Base-by-base conservation (phyloP, 2,888 invertebrate species). In the Epirrhoe alternata region DNA sequence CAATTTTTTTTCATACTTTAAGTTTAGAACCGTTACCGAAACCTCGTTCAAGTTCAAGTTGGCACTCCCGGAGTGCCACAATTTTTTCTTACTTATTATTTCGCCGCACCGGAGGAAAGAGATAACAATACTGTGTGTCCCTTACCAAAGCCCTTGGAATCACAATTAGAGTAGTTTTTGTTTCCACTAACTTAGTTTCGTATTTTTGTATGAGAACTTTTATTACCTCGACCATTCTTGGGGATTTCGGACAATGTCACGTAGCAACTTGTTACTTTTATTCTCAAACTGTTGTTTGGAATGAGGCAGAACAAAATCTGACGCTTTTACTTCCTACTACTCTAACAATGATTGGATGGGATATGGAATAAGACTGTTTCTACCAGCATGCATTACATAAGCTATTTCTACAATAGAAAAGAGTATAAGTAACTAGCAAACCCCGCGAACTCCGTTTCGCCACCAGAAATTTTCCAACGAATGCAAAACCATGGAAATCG, bases 161-260 rank as follows among this genome's bases (percentile, higher is more conserved):
- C 38, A 42, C 12, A 42, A 42, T 42, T 42, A 42, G 38, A 42
- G 38, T 42, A 3, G 38, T 30, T 51, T 30, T 31, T 30, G 51
- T 51, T 50, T 30, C 51, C 30, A 24, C 30, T 51, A 24, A 51
- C 51, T 51, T 31, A 30, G 51, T 51, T 51, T 12, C 12, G 38
- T 42, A 42, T 42, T 42, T 42, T 42, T 42, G 38, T 42, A 42
- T 12, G 38, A 42, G 38, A 42, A 42, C 12, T 42, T 42, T 42
- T 42, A 42, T 42, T 42, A 42, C 38, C 38, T 42, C 38, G 35
- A 10, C 35, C 35, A 12, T 42, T 42, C 38, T 42, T 10, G 12
- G 38, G 38, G 38, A 10, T 38, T 42, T 12, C 38, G 38, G 38
- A 42, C 38, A 42, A 42, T 42, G 38, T 42, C 38, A 42, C 38